Percentiles rank a stretch among this genome's conserved stretches.
Evolutionary conservation across 1,140 invertebrate genomes (phyloP).

Genomic region (Dinoponera quadriceps): DNA sequence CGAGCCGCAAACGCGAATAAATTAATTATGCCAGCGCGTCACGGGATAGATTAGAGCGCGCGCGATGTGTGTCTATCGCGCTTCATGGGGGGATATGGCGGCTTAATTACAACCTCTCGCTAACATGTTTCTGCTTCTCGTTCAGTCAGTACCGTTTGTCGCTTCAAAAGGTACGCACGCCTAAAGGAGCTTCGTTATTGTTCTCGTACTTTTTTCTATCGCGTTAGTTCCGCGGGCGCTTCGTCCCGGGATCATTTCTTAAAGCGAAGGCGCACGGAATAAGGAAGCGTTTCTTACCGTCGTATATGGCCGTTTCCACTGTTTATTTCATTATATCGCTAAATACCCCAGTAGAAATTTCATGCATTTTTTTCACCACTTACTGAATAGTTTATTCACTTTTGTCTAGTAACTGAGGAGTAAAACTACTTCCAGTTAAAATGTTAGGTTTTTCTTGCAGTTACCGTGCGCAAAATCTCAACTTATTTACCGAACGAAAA

Average conservation of each 20-base stretch:
- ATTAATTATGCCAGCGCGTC: slow-evolving; percentile 65
- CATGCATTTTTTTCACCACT: no score
- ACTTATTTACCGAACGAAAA: no score
- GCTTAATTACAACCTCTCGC: slow-evolving; percentile 69
- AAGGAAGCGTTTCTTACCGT: slow-evolving; percentile 20
- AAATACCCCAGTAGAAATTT: no score
- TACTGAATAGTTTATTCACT: no score
- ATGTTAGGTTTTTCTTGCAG: no score
- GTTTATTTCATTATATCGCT: slow-evolving; percentile 3
- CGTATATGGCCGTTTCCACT: slow-evolving; percentile 26
- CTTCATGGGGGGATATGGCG: slow-evolving; percentile 26
- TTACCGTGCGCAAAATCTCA: no score
- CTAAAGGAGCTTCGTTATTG: slow-evolving; percentile 58
- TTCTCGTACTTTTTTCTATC: slow-evolving; percentile 18
- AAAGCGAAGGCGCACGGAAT: not conserved
- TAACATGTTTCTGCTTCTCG: slow-evolving; percentile 69
- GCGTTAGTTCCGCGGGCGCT: slow-evolving; percentile 10
- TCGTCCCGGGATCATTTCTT: no score
- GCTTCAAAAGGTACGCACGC: slow-evolving; percentile 52
- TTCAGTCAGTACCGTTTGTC: slow-evolving; percentile 65
- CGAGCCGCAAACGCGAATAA: slow-evolving; percentile 56
- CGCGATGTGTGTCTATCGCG: slow-evolving; percentile 47
- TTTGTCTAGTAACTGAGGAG: no score
- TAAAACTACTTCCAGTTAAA: no score
- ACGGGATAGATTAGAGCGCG: slow-evolving; percentile 54